A percentile compares a stretch with the other conserved stretches of the same genome.
These are phyloP conservation scores for Phanerotoma sp. DNA, from an alignment of 2,888 invertebrate genomes.

Conservation along the genomic window DNA sequence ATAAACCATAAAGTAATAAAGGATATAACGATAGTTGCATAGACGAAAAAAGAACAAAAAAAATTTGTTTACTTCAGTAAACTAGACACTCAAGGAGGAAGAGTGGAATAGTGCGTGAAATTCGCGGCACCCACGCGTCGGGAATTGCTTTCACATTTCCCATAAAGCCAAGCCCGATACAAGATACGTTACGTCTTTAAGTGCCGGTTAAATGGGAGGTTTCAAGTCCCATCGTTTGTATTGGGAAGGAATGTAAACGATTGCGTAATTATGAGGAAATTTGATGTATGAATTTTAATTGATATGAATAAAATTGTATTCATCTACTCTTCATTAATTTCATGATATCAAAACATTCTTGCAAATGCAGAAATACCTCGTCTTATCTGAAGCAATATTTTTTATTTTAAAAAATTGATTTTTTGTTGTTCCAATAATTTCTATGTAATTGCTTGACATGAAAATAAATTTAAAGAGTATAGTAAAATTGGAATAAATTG, in stretches of 20 bases:
- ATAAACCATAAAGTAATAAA: background rate
- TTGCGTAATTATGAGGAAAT: background rate
- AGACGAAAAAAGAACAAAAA: background rate
- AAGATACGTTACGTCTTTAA: slow-evolving; percentile 12
- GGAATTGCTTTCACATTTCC: slow-evolving; percentile 52
- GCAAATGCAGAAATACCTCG: too few relatives aligned
- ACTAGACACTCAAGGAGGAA: slow-evolving; percentile 11
- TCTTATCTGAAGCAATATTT: too few relatives aligned
- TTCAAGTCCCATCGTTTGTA: background rate
- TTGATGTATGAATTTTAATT: too few relatives aligned
- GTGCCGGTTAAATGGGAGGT: background rate
- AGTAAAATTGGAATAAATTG: too few relatives aligned
- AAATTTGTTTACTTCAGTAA: background rate
- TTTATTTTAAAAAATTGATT: too few relatives aligned
- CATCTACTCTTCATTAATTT: too few relatives aligned
- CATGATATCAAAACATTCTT: too few relatives aligned
- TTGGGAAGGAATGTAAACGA: background rate
- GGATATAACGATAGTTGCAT: background rate
- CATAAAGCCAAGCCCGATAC: slow-evolving; percentile 37
- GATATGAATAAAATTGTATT: too few relatives aligned
- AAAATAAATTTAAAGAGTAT: too few relatives aligned
- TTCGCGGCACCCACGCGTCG: slow-evolving; percentile 46
- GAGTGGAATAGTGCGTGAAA: slow-evolving; percentile 44
- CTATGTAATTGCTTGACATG: too few relatives aligned
- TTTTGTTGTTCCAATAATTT: too few relatives aligned